Conservation (phyloP, 2,888 invertebrate genomes). For the Pollenia amentaria region DNA sequence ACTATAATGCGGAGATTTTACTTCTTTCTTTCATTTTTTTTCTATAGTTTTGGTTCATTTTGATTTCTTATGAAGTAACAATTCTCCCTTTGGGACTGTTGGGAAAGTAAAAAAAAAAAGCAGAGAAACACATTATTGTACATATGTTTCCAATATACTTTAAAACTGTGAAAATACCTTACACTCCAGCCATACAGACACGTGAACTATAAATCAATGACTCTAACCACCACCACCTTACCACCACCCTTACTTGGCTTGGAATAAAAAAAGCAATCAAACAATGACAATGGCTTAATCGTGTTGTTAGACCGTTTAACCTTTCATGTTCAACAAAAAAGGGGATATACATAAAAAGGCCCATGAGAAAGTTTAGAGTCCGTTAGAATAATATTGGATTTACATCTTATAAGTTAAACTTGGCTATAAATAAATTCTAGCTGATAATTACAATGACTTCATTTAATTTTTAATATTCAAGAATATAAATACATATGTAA, state of each 20-base stretch:
- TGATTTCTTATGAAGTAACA: conserved; percentile 62
- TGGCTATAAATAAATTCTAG: too few relatives aligned
- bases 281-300: not conserved
- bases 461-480: too few relatives aligned
- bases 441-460: too few relatives aligned
- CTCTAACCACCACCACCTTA: conserved; percentile 36
- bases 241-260: conserved; percentile 33
- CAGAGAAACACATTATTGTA: conserved; percentile 32
- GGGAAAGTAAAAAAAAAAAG: conserved; percentile 30
- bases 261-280: not conserved
- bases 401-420: too few relatives aligned
- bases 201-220: conserved; percentile 44
- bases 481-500: too few relatives aligned
- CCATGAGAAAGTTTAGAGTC: too few relatives aligned
- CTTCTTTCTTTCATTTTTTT: conserved; percentile 4
- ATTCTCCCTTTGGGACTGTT: conserved; percentile 64
- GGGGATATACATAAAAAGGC: too few relatives aligned
- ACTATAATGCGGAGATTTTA: conserved; percentile 65
- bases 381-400: too few relatives aligned
- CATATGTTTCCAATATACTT: conserved; percentile 38
- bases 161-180: conserved; percentile 57
- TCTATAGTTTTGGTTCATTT: conserved; percentile 54
- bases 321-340: not conserved
- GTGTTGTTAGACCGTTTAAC: not conserved
- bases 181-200: conserved; percentile 43